Base-by-base conservation (phyloP, 1,140 invertebrate genomes). In the Euura saliciscinereae region DNA sequence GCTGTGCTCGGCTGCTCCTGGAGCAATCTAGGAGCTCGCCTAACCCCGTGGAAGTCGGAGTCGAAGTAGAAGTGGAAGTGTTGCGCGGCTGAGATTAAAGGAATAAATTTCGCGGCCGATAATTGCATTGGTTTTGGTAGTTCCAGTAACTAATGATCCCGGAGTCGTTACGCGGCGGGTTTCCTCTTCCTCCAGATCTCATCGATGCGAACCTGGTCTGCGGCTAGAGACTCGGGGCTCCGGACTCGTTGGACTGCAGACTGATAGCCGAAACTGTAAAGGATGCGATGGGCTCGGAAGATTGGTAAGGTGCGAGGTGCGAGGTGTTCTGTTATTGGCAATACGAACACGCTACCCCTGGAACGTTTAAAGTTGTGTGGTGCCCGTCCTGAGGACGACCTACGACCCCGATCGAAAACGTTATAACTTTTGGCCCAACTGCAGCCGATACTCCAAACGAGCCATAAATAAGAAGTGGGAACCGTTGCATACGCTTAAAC, bases 111-210 rank as follows among this genome's bases (percentile, higher is more conserved):
- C 77, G 74, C 59, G 74, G 68, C 80, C 84, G 82, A 86, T 87
- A 86, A 87, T 86, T 86, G 86, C 86, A 86, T 86, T 83, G 51
- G 51, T 59, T 59, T 59, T 59, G 85, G 86, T 86, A 86, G 82
- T 87, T 86, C 83, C 85, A 79, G 84, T 87, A 87, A 87, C 84
- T 87, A 87, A 87, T 86, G 86, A 86, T 87, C 85, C 82, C 84
- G 86, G 86, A 87, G 85, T 86, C 83, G 84, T 87, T 87, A 87
- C 82, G 75, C 80, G 70, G 80, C 75, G 13, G 74, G 28, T 28
- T 28, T 28, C 28, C 28, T 28, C 28, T 28, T 28, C 28, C 28
- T 79, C 78, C 78, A 76, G 77, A 77, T 80, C 79, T 28, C 28
- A 28, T 28, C 28, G 28, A 28, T 28, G n/a, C n/a, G 28, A 28